Base-by-base conservation (phyloP, 92 coral and sea anemone species). In the Parazoanthus swiftii region DNA sequence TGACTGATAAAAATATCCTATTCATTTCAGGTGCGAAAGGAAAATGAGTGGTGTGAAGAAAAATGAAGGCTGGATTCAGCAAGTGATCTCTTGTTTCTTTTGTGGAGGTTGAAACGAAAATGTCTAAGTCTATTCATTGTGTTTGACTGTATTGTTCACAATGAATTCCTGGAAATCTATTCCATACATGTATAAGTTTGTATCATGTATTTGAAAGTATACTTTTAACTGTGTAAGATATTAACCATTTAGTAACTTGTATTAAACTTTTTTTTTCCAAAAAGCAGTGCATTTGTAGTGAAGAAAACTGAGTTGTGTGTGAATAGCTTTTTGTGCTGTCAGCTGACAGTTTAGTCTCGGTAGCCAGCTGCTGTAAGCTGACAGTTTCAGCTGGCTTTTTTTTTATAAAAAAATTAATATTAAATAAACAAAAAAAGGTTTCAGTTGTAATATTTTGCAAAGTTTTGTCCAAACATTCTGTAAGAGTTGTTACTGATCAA, bases 11-110 rank as follows among this genome's bases (percentile, higher is more conserved):
- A 39, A 39, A 39, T 76, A 5, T 48, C 35, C 68, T 85, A 20
- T 83, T 58, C 37, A 33, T 66, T 74, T 79, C 90, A 96, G 99
- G 99, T 96, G 36, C 98, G 99, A 63, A 96, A 96, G 77, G 99
- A 96, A 90, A 96, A 96, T 65, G 99, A 96, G 70, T 96, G 99
- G 99, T 96, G 99, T 87, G 99, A 96, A 87, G 99, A 96, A 83
- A 96, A 96, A 85, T 96, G 59, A 93, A 43, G 68, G 63, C 59
- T 11, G 84, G 16, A 25, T 46, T 26, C 33, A 70, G 26, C 15
- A 2, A 2, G 7, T 84, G 25, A 16, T 48, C 44, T 7, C 77
- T 79, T 11, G 63, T 29, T 78, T 78, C 65, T 6, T 43, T 18
- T 46, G 81, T 78, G 46, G 46, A 35, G 80, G 35, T 48, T 26